A percentile compares a stretch with the other conserved stretches of the same genome.
These are phyloP conservation scores for Rhinophrynus dorsalis DNA, from an alignment of 2,797 vertebrate genomes.

Conservation along the genomic window DNA sequence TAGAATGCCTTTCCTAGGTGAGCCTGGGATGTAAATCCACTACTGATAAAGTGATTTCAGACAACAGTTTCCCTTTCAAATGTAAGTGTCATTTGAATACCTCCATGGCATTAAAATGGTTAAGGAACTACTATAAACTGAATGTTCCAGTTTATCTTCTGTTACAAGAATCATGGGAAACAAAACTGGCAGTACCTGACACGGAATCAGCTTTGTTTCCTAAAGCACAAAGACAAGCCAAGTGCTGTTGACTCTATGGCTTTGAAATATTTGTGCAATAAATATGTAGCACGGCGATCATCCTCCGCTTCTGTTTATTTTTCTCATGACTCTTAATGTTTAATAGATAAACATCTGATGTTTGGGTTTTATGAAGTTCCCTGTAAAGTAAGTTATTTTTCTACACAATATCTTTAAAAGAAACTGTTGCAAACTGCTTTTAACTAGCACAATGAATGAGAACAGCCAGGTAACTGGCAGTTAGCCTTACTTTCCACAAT, in stretches of 20 bases:
- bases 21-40: too few relatives aligned
- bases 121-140: background rate
- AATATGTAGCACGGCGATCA: background rate
- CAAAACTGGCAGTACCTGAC: background rate
- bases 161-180: background rate
- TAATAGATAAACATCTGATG: background rate
- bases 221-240: background rate
- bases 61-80: too few relatives aligned
- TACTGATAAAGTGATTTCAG: too few relatives aligned
- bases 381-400: background rate
- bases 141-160: background rate
- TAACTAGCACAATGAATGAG: background rate
- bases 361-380: background rate
- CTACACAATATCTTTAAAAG: too few relatives aligned
- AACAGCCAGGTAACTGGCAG: too few relatives aligned
- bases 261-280: conserved; percentile 3
- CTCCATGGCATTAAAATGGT: too few relatives aligned
- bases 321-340: conserved; percentile 19
- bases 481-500: too few relatives aligned
- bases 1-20: too few relatives aligned
- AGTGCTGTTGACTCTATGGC: background rate
- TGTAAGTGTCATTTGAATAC: too few relatives aligned
- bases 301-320: conserved; percentile 1
- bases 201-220: background rate
- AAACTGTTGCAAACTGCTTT: background rate